Evolutionary conservation across 2,888 invertebrate genomes (phyloP).

Genomic region (Blera fallax): DNA sequence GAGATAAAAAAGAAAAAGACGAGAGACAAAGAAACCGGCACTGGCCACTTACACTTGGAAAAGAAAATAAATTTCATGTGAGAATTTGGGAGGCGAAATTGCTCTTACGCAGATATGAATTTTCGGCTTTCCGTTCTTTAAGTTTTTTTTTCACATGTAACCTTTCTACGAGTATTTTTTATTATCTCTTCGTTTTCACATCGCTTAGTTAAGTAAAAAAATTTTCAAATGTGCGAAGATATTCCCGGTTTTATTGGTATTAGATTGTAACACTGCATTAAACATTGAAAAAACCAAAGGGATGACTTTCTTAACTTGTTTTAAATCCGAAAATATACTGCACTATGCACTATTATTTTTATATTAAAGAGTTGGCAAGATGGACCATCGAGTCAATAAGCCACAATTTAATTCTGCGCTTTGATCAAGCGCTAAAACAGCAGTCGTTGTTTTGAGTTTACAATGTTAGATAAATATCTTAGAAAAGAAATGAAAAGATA

Average conservation of each 20-base stretch:
- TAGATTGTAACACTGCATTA: neutral
- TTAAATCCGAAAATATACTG: too few species aligned
- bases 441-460: too few species aligned
- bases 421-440: too few species aligned
- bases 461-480: too few species aligned
- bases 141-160: neutral
- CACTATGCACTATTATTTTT: too few species aligned
- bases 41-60: neutral
- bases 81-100: neutral
- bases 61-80: neutral
- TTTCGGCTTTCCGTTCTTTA: neutral
- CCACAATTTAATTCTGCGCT: too few species aligned
- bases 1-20: neutral
- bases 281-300: neutral
- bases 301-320: too few species aligned
- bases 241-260: neutral
- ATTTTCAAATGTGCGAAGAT: neutral
- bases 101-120: neutral
- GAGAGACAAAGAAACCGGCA: constrained; percentile 11
- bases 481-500: too few species aligned
- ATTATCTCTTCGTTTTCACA: neutral
- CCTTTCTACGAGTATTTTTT: neutral
- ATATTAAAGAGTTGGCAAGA: too few species aligned
- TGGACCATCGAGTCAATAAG: too few species aligned
- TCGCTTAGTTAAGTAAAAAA: neutral